These are phyloP conservation scores for Pelosia muscerda DNA, from an alignment of 2,888 invertebrate genomes.

Conservation along the genomic window DNA sequence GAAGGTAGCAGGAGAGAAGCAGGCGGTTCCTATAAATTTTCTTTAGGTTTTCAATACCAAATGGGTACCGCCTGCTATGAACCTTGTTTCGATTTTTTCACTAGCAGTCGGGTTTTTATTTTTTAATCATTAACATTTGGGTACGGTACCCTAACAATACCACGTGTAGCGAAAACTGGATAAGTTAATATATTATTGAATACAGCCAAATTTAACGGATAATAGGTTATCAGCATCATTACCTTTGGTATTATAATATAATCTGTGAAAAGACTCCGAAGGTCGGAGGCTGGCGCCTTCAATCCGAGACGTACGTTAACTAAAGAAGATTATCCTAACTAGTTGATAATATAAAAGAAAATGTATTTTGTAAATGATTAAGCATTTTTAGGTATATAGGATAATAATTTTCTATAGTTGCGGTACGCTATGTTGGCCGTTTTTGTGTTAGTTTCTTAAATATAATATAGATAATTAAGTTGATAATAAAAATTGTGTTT, in stretches of 20 bases:
- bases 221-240: conserved; percentile 37
- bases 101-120: too few species aligned
- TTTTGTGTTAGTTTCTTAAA: too few species aligned
- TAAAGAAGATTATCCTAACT: conserved; percentile 18
- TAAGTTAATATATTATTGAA: not conserved
- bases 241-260: conserved; percentile 39
- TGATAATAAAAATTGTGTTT: too few species aligned
- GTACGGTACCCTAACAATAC: not conserved
- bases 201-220: conserved; percentile 18
- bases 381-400: not conserved
- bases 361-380: conserved; percentile 3
- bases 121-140: too few species aligned
- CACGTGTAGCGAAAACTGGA: not conserved
- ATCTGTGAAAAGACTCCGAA: conserved; percentile 26
- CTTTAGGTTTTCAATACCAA: too few species aligned
- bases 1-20: too few species aligned
- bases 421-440: too few species aligned
- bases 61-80: too few species aligned
- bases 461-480: too few species aligned
- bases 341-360: conserved; percentile 10
- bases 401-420: not conserved
- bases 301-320: conserved; percentile 23
- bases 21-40: too few species aligned
- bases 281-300: conserved; percentile 38
- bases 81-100: too few species aligned